A percentile compares a stretch with the other conserved stretches of the same genome.
These are phyloP conservation scores for Entomobrya multifasciata DNA, from an alignment of 2,888 invertebrate genomes.

Conservation along the genomic window DNA sequence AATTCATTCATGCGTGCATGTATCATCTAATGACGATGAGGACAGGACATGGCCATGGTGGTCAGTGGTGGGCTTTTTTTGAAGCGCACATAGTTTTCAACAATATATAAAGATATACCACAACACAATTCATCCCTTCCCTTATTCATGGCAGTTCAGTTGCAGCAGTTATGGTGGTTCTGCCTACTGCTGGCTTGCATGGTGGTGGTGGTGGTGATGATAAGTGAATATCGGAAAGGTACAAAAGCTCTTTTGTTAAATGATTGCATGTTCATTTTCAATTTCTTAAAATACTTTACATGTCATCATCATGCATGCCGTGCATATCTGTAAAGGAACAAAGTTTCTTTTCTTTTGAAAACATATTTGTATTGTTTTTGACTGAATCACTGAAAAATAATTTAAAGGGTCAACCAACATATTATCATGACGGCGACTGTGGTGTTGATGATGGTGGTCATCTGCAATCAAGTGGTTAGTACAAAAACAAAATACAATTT, in stretches of 20 bases:
- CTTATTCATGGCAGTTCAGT: too few relatives aligned
- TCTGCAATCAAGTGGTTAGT: not conserved
- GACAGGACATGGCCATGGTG: not conserved
- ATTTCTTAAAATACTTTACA: slow-evolving; percentile 42
- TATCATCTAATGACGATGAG: not conserved
- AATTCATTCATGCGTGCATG: slow-evolving; percentile 35
- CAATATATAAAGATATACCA: too few relatives aligned
- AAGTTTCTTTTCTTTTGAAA: not conserved
- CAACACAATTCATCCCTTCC: too few relatives aligned
- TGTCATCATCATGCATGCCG: not conserved
- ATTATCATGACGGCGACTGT: not conserved
- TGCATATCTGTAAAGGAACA: not conserved
- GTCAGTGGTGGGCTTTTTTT: not conserved
- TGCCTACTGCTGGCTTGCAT: too few relatives aligned
- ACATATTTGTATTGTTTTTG: slow-evolving; percentile 32
- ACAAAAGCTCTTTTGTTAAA: slow-evolving; percentile 30
- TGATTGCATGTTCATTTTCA: slow-evolving; percentile 38
- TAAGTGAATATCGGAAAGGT: slow-evolving; percentile 22
- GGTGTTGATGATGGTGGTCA: not conserved
- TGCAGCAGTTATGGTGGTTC: too few relatives aligned
- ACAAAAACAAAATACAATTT: not conserved
- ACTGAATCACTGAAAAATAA: slow-evolving; percentile 9
- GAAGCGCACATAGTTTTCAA: not conserved
- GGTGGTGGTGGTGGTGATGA: not conserved
- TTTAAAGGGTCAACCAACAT: slow-evolving; percentile 28